A percentile compares a stretch with the other conserved stretches of the same genome.
Evolutionary conservation across 2,797 vertebrate species (phyloP).

Genomic region (Galaxias olidus): DNA sequence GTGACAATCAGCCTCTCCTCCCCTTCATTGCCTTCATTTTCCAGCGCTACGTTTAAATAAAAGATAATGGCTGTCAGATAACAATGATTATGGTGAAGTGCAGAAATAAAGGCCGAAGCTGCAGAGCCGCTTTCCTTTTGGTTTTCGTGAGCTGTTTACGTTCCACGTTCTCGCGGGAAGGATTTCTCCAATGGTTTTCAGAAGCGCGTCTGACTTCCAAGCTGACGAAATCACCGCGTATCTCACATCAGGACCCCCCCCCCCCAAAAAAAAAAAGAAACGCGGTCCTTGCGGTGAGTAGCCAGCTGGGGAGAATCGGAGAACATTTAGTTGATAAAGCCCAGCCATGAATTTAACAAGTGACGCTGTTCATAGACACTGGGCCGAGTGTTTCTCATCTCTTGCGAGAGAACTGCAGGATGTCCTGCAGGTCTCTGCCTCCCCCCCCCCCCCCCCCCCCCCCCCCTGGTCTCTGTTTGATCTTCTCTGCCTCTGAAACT

Average conservation of each 20-base stretch:
- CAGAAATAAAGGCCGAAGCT: neutral
- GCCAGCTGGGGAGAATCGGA: conserved; percentile 9
- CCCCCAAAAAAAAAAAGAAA: too few relatives aligned
- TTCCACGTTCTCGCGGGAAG: conserved; percentile 10
- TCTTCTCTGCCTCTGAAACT: conserved; percentile 58
- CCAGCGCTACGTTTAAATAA: neutral
- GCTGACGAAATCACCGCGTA: too few relatives aligned
- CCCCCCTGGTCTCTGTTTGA: conserved; percentile 55
- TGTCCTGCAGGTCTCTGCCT: conserved; percentile 66
- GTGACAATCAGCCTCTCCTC: conserved; percentile 7
- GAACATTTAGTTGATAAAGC: conserved; percentile 26
- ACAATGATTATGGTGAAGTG: neutral
- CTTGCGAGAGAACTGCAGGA: conserved; percentile 36
- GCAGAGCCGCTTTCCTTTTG: neutral
- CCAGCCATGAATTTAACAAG: conserved; percentile 61
- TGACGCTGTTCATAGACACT: conserved; percentile 47
- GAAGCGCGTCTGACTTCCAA: neutral
- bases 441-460: conserved; percentile 38
- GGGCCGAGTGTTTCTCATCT: conserved; percentile 57
- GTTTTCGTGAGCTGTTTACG: neutral
- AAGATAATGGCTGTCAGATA: neutral
- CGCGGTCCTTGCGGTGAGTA: conserved; percentile 21
- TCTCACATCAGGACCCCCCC: conserved; percentile 27
- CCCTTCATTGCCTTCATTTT: neutral
- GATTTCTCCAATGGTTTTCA: neutral